Conservation (phyloP, 2,888 invertebrate species). For the Clostera curtula region DNA sequence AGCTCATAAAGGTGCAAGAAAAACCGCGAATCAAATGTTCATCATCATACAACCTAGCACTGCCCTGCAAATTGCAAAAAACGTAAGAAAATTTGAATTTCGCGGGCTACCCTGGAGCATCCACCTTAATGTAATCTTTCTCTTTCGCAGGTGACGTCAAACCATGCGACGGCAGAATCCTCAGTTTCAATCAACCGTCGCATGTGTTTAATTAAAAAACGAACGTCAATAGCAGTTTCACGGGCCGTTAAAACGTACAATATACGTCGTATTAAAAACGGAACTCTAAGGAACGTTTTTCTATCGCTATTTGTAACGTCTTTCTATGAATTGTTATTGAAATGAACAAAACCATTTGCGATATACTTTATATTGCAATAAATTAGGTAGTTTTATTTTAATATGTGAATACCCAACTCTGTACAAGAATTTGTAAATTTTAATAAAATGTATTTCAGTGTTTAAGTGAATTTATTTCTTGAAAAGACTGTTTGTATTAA, state of each 20-base stretch:
- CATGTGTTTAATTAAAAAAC: conserved; percentile 46
- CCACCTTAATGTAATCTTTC: conserved; percentile 2
- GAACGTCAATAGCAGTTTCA: conserved; percentile 11
- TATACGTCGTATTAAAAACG: conserved; percentile 17
- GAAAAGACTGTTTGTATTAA: conserved; percentile 36
- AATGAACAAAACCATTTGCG: no score
- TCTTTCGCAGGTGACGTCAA: conserved; percentile 57
- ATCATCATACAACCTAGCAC: no score
- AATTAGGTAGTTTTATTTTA: no score
- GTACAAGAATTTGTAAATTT: no score
- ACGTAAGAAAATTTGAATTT: no score
- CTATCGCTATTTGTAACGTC: conserved; percentile 9
- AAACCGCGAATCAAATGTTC: no score
- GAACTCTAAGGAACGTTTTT: conserved; percentile 9
- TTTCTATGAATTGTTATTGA: conserved; percentile 7
- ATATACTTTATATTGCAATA: no score
- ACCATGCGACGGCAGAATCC: conserved; percentile 62
- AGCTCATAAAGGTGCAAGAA: no score
- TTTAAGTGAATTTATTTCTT: conserved; percentile 34
- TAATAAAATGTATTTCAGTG: conserved; percentile 22
- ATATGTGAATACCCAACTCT: no score
- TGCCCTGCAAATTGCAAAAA: no score
- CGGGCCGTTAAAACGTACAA: conserved; percentile 9
- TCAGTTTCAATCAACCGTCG: conserved; percentile 64
- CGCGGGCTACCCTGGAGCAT: no score